phyloP scores from a whole-genome alignment of 2,888 invertebrate species.

The Volucella inflata region DNA sequence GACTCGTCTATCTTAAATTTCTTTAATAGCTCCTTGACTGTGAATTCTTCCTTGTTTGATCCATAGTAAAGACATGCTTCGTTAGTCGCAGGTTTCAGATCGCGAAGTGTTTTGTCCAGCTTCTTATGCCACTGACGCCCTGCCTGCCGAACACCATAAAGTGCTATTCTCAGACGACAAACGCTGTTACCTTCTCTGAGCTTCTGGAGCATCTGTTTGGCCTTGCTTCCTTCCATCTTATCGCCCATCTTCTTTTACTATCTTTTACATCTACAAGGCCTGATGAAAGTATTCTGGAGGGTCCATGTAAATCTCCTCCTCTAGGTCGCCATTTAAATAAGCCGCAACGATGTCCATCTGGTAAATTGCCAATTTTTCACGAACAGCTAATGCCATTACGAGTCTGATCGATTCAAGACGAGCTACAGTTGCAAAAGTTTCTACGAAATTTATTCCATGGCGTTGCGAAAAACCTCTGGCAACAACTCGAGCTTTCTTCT shows the following conservation, averaged over 20 bases:
- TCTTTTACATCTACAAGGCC: constrained; percentile 25
- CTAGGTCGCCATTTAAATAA: constrained; percentile 38
- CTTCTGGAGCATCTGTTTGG: constrained; percentile 35
- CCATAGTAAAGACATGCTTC: too few relatives aligned
- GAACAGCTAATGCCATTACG: too few relatives aligned
- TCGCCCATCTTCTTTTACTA: constrained; percentile 12
- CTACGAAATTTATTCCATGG: too few relatives aligned
- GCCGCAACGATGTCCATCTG: too few relatives aligned
- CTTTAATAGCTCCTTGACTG: too few relatives aligned
- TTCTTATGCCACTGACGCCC: constrained; percentile 35
- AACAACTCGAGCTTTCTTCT: neutral
- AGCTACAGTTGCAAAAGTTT: too few relatives aligned
- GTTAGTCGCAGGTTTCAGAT: too few relatives aligned
- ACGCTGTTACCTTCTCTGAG: constrained; percentile 19
- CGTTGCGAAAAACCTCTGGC: too few relatives aligned
- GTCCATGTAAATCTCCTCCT: constrained; percentile 62
- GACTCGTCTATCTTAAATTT: too few relatives aligned
- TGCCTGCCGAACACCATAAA: constrained; percentile 34
- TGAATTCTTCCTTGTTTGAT: too few relatives aligned
- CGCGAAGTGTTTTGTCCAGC: constrained; percentile 10
- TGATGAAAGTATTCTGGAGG: constrained; percentile 43
- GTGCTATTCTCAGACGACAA: constrained; percentile 27
- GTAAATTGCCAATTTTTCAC: too few relatives aligned
- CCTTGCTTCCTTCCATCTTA: constrained; percentile 17
- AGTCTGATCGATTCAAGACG: too few relatives aligned